These are phyloP conservation scores for Idaea dimidiata DNA, from an alignment of 2,888 invertebrate species.

Conservation along the genomic window DNA sequence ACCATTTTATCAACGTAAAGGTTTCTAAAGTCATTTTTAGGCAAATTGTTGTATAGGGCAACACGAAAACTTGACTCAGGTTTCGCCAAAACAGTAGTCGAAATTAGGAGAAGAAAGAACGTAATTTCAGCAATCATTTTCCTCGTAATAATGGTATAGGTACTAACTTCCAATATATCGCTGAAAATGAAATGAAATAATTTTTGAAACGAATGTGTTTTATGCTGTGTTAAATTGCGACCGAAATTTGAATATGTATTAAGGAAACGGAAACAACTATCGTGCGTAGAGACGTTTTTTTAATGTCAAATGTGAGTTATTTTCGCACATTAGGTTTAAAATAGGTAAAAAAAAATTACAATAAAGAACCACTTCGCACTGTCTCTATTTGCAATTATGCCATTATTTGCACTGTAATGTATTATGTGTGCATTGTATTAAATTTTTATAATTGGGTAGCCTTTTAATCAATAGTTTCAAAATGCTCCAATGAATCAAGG, in stretches of 20 bases:
- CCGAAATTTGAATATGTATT: not conserved
- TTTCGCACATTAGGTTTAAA: too few relatives aligned
- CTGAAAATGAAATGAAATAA: too few relatives aligned
- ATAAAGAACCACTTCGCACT: too few relatives aligned
- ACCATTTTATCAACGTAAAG: constrained; percentile 37
- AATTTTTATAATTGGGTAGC: too few relatives aligned
- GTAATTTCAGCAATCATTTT: not conserved
- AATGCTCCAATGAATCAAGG: too few relatives aligned
- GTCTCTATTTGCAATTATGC: too few relatives aligned
- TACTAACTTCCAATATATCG: too few relatives aligned
- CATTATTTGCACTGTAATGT: too few relatives aligned
- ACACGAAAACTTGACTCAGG: not conserved
- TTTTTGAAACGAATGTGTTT: not conserved
- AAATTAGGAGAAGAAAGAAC: not conserved
- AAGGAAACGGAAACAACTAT: not conserved
- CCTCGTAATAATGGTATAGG: not conserved
- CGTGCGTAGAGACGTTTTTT: not conserved
- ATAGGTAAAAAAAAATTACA: too few relatives aligned
- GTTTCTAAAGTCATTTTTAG: constrained; percentile 28
- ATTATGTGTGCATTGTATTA: too few relatives aligned
- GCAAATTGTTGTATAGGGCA: not conserved
- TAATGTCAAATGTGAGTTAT: not conserved
- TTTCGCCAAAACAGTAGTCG: not conserved
- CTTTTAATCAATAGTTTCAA: too few relatives aligned
- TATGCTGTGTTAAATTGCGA: not conserved